These are phyloP conservation scores for Upupa epops DNA, from an alignment of 2,113 vertebrate species.

Conservation along the genomic window DNA sequence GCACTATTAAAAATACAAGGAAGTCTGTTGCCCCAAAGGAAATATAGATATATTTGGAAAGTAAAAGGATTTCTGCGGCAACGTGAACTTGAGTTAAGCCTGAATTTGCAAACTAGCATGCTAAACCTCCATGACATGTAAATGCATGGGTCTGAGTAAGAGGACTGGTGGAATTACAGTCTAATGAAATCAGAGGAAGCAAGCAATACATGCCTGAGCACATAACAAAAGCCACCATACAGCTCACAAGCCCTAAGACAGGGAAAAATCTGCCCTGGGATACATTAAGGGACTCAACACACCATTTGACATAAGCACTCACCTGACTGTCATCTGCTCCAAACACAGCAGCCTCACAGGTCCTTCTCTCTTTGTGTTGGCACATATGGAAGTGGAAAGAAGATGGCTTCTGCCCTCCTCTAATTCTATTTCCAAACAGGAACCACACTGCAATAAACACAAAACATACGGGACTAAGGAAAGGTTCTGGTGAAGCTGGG, in stretches of 20 bases:
- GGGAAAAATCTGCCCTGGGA: neutral
- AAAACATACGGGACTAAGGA: neutral
- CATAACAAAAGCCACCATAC: neutral
- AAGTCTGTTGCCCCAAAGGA: constrained; percentile 1
- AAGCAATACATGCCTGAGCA: neutral
- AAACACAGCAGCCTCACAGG: neutral
- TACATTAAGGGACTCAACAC: neutral
- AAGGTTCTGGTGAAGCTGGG: too few species aligned
- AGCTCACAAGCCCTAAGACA: neutral
- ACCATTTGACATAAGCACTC: neutral
- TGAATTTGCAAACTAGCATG: neutral
- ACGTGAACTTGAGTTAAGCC: constrained; percentile 15
- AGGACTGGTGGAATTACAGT: neutral
- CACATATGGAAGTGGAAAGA: neutral
- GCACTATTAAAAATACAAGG: constrained; percentile 45
- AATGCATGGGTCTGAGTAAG: neutral
- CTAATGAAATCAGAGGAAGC: neutral
- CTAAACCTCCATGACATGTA: neutral
- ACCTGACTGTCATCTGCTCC: neutral
- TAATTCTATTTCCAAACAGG: neutral
- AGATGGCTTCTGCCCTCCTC: neutral
- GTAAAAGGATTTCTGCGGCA: constrained; percentile 33
- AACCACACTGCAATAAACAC: neutral
- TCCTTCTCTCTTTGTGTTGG: neutral
- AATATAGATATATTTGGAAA: constrained; percentile 47